Evolutionary conservation across 92 coral and sea anemone species (phyloP).

Genomic region (Heliopora coerulea): DNA sequence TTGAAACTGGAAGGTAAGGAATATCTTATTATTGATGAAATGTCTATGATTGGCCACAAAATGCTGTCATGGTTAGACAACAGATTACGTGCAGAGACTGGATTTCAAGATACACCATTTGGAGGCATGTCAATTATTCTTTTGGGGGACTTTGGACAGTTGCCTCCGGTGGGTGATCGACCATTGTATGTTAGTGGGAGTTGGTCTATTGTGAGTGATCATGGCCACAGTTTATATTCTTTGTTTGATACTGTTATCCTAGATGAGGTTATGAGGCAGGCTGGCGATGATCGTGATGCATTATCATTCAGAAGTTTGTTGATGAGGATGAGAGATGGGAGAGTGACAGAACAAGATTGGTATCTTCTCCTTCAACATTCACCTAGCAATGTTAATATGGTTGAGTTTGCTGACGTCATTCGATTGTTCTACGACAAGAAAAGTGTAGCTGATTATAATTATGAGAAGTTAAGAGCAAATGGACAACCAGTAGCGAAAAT

Average conservation of each 20-base stretch:
- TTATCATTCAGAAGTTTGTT: not conserved
- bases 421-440: too few relatives aligned
- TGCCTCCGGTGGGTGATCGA: not conserved
- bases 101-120: not conserved
- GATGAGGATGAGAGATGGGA: not conserved
- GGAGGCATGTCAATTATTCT: not conserved
- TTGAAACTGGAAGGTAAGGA: slow-evolving; percentile 39
- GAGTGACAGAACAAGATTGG: too few relatives aligned
- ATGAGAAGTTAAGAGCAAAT: too few relatives aligned
- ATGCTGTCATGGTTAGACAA: slow-evolving; percentile 36
- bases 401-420: too few relatives aligned
- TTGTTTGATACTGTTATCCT: not conserved
- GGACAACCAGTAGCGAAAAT: too few relatives aligned
- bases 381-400: not conserved
- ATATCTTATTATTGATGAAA: slow-evolving; percentile 52
- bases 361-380: too few relatives aligned
- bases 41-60: slow-evolving; percentile 56
- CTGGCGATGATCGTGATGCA: not conserved
- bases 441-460: too few relatives aligned
- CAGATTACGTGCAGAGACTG: slow-evolving; percentile 39
- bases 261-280: not conserved
- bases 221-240: not conserved
- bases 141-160: not conserved
- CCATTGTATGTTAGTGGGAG: not conserved
- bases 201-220: not conserved